Evolutionary conservation across 2,888 invertebrate genomes (phyloP).

Genomic region (Nemotelus pantherinus): DNA sequence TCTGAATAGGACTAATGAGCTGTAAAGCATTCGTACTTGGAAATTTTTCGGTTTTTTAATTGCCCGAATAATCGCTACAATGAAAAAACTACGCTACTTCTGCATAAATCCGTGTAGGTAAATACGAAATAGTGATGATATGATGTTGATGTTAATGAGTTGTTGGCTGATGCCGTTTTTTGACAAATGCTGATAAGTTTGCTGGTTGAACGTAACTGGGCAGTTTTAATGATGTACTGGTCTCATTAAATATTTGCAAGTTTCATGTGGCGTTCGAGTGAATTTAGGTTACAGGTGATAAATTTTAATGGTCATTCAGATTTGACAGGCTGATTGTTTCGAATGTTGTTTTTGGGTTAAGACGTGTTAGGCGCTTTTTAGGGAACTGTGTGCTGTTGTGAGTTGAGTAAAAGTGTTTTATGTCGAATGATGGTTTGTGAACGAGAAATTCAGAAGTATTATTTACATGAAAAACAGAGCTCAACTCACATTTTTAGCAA

Average conservation of each 20-base stretch:
- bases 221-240: background rate
- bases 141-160: slow-evolving; percentile 14
- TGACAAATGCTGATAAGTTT: background rate
- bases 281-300: slow-evolving; percentile 19
- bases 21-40: slow-evolving; percentile 39
- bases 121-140: background rate
- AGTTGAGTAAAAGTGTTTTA: too few species aligned
- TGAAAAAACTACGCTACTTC: background rate
- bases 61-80: slow-evolving; percentile 33
- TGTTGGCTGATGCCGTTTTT: background rate
- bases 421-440: too few species aligned
- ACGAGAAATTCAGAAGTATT: too few species aligned
- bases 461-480: too few species aligned
- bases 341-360: too few species aligned
- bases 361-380: too few species aligned
- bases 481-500: too few species aligned
- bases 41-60: slow-evolving; percentile 37
- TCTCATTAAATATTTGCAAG: slow-evolving; percentile 21
- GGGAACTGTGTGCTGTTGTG: too few species aligned
- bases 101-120: slow-evolving; percentile 8
- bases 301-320: slow-evolving; percentile 7
- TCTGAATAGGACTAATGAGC: slow-evolving; percentile 39
- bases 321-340: slow-evolving; percentile 11
- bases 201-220: background rate
- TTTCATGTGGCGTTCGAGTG: background rate